Conservation (phyloP, 2,888 invertebrate genomes). For the Drosophila paranaensis region DNA sequence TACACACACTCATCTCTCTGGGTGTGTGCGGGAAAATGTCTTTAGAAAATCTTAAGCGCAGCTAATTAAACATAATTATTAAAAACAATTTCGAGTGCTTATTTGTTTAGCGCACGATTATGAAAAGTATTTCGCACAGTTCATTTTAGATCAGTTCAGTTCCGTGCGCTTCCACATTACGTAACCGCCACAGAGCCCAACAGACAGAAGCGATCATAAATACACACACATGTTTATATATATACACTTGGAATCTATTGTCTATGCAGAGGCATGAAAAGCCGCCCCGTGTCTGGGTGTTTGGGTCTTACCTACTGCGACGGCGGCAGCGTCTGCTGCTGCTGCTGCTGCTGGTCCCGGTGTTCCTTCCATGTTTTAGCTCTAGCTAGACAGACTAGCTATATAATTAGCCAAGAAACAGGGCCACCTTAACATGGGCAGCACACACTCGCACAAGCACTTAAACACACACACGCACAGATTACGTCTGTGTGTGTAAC, state of each 20-base stretch:
- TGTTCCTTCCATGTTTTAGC: constrained; percentile 69
- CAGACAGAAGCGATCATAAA: constrained; percentile 51
- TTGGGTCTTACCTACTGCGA: constrained; percentile 56
- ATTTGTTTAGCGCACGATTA: constrained; percentile 54
- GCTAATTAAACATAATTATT: constrained; percentile 39
- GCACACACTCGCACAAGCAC: constrained; percentile 26
- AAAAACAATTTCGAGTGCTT: constrained; percentile 12
- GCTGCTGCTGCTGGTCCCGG: constrained; percentile 50
- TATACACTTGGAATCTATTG: constrained; percentile 58
- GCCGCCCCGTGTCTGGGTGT: constrained; percentile 20
- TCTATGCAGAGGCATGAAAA: constrained; percentile 43
- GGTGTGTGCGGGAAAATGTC: constrained; percentile 15
- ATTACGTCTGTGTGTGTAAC: constrained; percentile 13
- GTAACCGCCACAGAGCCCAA: constrained; percentile 62
- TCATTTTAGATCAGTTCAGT: constrained; percentile 15
- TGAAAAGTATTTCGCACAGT: constrained; percentile 47
- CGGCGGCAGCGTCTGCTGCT: constrained; percentile 38
- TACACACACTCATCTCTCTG: neutral
- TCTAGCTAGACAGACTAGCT: constrained; percentile 57
- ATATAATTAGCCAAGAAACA: constrained; percentile 73
- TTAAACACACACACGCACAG: constrained; percentile 21
- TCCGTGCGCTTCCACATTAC: constrained; percentile 56
- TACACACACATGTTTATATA: constrained; percentile 52
- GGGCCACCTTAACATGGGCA: constrained; percentile 63
- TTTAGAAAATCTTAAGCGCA: constrained; percentile 17